These are phyloP conservation scores for Meloidogyne chitwoodi DNA, from an alignment of 1,140 invertebrate species.

Conservation along the genomic window DNA sequence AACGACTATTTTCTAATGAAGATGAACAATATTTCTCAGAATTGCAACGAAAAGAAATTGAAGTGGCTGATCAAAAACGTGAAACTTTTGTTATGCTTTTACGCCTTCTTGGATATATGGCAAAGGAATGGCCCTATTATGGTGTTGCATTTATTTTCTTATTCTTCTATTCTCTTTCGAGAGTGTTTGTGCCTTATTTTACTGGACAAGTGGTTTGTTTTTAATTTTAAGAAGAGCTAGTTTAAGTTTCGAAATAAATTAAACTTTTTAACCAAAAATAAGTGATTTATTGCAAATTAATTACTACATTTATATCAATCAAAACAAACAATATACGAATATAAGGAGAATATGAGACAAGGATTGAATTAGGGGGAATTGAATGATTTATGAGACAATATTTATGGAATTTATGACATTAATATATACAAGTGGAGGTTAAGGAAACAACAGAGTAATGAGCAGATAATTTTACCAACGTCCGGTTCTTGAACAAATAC, in stretches of 20 bases:
- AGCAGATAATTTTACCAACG: background rate
- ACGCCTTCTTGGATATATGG: slow-evolving; percentile 44
- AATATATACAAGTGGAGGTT: background rate
- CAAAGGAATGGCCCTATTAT: slow-evolving; percentile 43
- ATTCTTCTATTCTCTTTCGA: slow-evolving; percentile 52
- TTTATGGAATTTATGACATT: background rate
- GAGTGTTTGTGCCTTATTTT: slow-evolving; percentile 57
- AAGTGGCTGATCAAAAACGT: slow-evolving; percentile 41
- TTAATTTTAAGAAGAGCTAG: no score
- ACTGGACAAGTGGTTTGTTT: slow-evolving; percentile 51
- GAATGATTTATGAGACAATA: background rate
- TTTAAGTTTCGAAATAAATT: background rate
- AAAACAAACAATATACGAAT: no score
- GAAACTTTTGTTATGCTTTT: slow-evolving; percentile 46
- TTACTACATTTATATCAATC: no score
- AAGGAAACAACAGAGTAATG: background rate
- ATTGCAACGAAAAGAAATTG: slow-evolving; percentile 34
- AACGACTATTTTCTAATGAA: slow-evolving; percentile 16
- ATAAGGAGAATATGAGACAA: background rate
- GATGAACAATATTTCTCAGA: slow-evolving; percentile 42
- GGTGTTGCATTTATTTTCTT: slow-evolving; percentile 53
- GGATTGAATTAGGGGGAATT: background rate
- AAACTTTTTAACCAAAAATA: no score
- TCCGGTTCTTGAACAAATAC: background rate
- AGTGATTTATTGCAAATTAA: no score